Evolutionary conservation across 2,797 vertebrate species (phyloP), one percentile per base, ranked within the genome.

Genomic region (Notoglanidium macrostoma): DNA sequence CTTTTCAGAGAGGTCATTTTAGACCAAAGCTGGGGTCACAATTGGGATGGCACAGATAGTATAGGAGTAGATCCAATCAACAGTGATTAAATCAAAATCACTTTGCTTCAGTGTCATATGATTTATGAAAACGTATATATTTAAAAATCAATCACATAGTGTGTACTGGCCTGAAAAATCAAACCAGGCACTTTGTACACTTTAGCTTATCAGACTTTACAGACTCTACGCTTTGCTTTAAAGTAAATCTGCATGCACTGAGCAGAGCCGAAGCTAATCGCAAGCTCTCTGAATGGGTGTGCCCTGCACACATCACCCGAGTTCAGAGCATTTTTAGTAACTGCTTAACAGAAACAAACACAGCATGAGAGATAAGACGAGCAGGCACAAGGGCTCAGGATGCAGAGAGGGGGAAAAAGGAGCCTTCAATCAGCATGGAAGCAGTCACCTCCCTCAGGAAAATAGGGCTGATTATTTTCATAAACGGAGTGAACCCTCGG

Each of bases 311-410:
- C 86, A 87, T 90, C 88, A 90, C 67, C 86, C 78, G 26, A 87
- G 79, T 61, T 81, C 83, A 65, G 74, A 74, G 65, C 72, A 83
- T 86, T 89, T 88, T 88, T 87, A 88, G 88, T 77, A 89, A 90
- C 44, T 87, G 88, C 90, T 90, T 89, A 90, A 76, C 51, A 81
- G 86, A 89, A 90, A 89, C 87, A 90, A 90, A 88, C 87, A 84
- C 54, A 10, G 63, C 83, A 72, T 51, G n/a, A 57, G 32, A 88
- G 90, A 91, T 91, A 90, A 91, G 88, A 88, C 83, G 9, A 72
- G 49, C 81, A 72, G 72, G 23, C 35, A 83, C 72, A 87, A 85
- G 87, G 85, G 55, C 49, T 68, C 81, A 77, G 80, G 61, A 86
- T 26, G 70, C 54, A 40, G 78, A 49, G 44, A 19, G 14, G 2